These are phyloP conservation scores for Sebastes nivosus DNA, from an alignment of 2,797 vertebrate genomes.

Conservation along the genomic window DNA sequence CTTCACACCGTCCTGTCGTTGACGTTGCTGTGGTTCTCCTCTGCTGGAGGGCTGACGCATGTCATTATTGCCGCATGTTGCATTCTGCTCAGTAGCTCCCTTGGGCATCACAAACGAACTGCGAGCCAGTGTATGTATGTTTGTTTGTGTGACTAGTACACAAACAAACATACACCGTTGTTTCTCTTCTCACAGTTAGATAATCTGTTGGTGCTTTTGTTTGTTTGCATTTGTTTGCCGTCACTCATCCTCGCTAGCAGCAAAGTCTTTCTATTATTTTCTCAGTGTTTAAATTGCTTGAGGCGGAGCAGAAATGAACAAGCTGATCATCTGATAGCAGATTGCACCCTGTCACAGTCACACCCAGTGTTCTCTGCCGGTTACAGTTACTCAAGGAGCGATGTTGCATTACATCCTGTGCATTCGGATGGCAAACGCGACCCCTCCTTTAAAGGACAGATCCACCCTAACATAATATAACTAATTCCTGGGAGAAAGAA, in stretches of 20 bases:
- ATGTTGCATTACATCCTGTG: slow-evolving; percentile 60
- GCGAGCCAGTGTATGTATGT: not conserved
- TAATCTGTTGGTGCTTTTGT: not conserved
- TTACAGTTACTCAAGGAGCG: slow-evolving; percentile 49
- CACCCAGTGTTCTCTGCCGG: slow-evolving; percentile 8
- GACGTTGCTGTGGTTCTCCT: not conserved
- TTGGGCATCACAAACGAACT: not conserved
- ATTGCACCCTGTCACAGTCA: slow-evolving; percentile 3
- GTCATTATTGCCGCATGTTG: slow-evolving; percentile 28
- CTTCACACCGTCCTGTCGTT: not conserved
- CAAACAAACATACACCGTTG: not conserved
- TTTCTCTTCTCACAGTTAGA: not conserved
- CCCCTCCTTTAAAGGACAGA: slow-evolving; percentile 14
- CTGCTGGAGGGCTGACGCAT: slow-evolving; percentile 15
- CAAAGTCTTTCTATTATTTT: not conserved
- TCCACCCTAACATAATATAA: slow-evolving; percentile 3
- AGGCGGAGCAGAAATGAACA: slow-evolving; percentile 2
- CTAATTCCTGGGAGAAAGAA: not conserved
- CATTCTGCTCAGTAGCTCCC: not conserved
- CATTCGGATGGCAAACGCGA: slow-evolving; percentile 14
- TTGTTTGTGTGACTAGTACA: not conserved
- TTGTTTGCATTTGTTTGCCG: not conserved
- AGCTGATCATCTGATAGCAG: not conserved
- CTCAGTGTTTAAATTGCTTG: slow-evolving; percentile 3
- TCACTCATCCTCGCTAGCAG: not conserved